These are phyloP conservation scores for Mallateleia sp. DNA, from an alignment of 2,888 invertebrate genomes.

Conservation along the genomic window DNA sequence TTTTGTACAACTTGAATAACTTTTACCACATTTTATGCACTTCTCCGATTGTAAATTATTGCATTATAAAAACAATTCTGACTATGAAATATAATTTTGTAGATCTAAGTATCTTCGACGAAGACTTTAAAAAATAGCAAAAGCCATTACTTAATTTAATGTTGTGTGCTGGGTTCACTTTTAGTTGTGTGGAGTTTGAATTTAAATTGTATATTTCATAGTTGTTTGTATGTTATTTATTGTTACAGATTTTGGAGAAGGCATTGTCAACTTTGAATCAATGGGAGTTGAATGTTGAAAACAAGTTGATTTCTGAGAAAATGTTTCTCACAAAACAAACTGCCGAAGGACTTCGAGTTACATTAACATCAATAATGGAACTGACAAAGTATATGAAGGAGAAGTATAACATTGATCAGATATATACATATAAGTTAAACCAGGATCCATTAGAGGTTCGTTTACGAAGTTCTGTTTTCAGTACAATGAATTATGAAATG, in stretches of 20 bases:
- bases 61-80: too few species aligned
- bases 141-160: too few species aligned
- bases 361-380: not conserved
- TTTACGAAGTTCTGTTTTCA: slow-evolving; percentile 5
- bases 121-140: too few species aligned
- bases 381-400: slow-evolving; percentile 14
- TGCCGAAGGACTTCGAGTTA: slow-evolving; percentile 17
- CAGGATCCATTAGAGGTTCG: slow-evolving; percentile 21
- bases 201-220: too few species aligned
- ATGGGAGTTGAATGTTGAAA: not conserved
- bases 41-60: too few species aligned
- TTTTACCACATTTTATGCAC: too few species aligned
- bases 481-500: not conserved
- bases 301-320: not conserved
- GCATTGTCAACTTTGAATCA: not conserved
- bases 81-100: too few species aligned
- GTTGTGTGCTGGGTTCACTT: too few species aligned
- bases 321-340: slow-evolving; percentile 31
- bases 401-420: not conserved
- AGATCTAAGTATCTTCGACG: too few species aligned
- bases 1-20: too few species aligned
- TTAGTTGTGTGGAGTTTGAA: too few species aligned
- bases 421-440: slow-evolving; percentile 20
- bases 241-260: not conserved
- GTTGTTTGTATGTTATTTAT: too few species aligned